Conservation (phyloP, 1,140 invertebrate genomes). For the Reticulitermes speratus region DNA sequence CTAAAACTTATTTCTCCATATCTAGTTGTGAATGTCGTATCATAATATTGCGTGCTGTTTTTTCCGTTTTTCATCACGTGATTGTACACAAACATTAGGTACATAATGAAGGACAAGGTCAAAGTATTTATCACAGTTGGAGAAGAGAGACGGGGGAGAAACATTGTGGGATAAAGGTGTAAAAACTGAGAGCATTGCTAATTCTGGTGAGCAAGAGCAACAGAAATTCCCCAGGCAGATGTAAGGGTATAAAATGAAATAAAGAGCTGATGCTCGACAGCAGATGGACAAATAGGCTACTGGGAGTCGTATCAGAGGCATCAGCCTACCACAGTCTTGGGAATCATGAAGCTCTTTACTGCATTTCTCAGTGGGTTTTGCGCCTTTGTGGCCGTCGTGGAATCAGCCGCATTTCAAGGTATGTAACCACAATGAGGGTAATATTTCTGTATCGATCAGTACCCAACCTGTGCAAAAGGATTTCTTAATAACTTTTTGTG, state of each 20-base stretch:
- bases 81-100: neutral
- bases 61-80: neutral
- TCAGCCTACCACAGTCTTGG: neutral
- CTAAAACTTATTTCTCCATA: too few species aligned
- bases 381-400: neutral
- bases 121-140: neutral
- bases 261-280: neutral
- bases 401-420: neutral
- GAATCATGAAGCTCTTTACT: neutral
- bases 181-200: constrained; percentile 5
- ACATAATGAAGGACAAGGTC: neutral
- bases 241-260: constrained; percentile 1
- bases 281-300: neutral
- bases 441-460: too few species aligned
- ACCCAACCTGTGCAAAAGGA: too few species aligned
- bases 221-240: neutral
- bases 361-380: neutral
- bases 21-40: too few species aligned
- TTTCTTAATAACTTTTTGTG: too few species aligned
- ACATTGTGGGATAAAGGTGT: neutral
- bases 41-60: neutral
- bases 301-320: too few species aligned
- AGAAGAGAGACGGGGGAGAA: neutral
- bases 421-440: too few species aligned
- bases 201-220: neutral